Base-by-base conservation (phyloP, 2,888 invertebrate genomes). In the Amiota mariae region DNA sequence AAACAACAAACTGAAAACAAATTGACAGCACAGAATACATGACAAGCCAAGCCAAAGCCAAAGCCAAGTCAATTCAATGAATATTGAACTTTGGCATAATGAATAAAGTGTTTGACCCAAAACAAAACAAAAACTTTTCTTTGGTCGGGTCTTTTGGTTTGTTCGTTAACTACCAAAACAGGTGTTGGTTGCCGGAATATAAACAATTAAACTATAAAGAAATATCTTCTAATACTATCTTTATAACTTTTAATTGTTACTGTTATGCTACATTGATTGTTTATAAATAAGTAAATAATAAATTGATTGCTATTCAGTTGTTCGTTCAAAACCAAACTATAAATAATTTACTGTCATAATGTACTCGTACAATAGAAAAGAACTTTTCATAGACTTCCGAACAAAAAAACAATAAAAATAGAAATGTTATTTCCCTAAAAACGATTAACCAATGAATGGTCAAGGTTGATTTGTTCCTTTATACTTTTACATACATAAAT, bases 391-490 rank as follows among this genome's bases (percentile, higher is more conserved):
- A 24, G 24, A 36, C 36, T 36, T 36, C 36, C 36, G 6, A 36
- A n/a, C n/a, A n/a, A n/a, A n/a, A n/a, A n/a, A n/a, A n/a, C n/a
- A 36, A 36, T 24, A 24, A 24, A 36, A 36, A 36, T 2, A 36
- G 36, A 36, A 36, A 36, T 36, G 36, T 36, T 59, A 18, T 1
- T 20, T 59, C 18, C 18, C 67, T 48, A 18, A 54, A 68, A 68
- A 68, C 67, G 54, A 68, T 68, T 68, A 68, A 68, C 54, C 67
- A 74, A 73, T 76, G 78, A 78, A 70, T 76, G 80, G 75, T 82
- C 82, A 83, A 80, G 81, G 81, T 72, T 80, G 72, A 51, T 20
- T 66, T 66, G 66, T 8, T 20, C 36, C 36, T 36, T 36, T 36
- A 36, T 36, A 6, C 36, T 36, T 2, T n/a, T n/a, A n/a, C n/a